phyloP scores from a whole-genome alignment of 2,888 invertebrate species.

The Proisotoma minuta region DNA sequence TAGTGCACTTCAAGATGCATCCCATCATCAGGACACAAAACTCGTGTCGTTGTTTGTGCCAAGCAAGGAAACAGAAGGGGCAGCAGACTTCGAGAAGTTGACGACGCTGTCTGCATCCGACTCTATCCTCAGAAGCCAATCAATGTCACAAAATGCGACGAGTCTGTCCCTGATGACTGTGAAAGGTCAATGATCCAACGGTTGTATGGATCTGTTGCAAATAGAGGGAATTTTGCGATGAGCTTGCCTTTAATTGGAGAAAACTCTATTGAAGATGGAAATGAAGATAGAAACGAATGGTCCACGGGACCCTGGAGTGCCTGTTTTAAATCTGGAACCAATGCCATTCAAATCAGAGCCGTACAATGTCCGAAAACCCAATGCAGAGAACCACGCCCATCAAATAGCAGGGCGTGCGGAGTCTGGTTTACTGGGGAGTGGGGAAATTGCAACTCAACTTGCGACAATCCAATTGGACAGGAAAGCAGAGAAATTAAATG shows the following conservation, averaged over 20 bases:
- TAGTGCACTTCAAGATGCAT: constrained; percentile 11
- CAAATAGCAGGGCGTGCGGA: constrained; percentile 19
- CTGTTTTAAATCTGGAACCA: constrained; percentile 6
- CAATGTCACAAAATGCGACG: background rate
- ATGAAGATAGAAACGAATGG: background rate
- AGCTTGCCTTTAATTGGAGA: constrained; percentile 8
- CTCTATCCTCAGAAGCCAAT: background rate
- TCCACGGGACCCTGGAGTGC: constrained; percentile 5
- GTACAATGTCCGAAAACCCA: constrained; percentile 20
- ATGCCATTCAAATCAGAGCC: constrained; percentile 11
- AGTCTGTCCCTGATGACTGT: background rate
- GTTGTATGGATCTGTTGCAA: background rate
- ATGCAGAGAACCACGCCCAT: constrained; percentile 16
- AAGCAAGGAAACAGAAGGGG: background rate
- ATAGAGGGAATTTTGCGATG: background rate
- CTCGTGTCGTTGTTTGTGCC: constrained; percentile 1
- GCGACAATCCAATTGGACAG: constrained; percentile 25
- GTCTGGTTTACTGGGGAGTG: constrained; percentile 35
- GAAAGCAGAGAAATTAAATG: constrained; percentile 50
- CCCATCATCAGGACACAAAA: constrained; percentile 6
- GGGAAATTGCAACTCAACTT: constrained; percentile 31
- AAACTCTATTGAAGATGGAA: background rate
- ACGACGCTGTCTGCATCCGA: constrained; percentile 5
- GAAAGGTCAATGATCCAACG: background rate
- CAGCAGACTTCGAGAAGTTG: background rate